phyloP scores from a whole-genome alignment of 2,888 invertebrate species.

The Polylopha cassiicola region DNA sequence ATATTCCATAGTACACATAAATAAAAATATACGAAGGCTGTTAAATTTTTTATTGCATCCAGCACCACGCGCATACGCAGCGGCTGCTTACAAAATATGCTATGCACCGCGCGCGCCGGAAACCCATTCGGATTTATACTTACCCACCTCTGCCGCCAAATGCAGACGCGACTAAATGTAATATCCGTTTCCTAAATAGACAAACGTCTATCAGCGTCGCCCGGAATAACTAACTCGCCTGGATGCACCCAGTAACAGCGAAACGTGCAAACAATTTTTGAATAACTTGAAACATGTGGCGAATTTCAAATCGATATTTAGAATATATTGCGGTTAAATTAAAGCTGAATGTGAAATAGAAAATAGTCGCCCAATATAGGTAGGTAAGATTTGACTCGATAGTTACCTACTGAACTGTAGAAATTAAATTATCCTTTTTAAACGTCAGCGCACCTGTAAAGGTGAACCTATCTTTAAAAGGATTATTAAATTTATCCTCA shows the following conservation, averaged over 20 bases:
- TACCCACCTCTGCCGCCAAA: conserved; percentile 73
- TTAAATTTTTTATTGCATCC: conserved; percentile 64
- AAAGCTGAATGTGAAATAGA: conserved; percentile 13
- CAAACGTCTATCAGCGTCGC: conserved; percentile 72
- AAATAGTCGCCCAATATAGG: too few species aligned
- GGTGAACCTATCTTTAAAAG: too few species aligned
- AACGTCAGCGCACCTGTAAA: too few species aligned
- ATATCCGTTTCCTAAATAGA: conserved; percentile 78
- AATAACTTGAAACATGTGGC: conserved; percentile 19
- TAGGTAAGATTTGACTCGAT: too few species aligned
- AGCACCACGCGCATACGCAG: conserved; percentile 57
- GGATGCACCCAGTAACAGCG: conserved; percentile 48
- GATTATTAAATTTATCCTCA: too few species aligned
- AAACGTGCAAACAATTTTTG: conserved; percentile 39
- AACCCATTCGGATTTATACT: conserved; percentile 68
- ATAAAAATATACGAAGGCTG: conserved; percentile 60
- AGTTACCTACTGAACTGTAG: too few species aligned
- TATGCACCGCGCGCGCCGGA: conserved; percentile 71
- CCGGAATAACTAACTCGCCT: conserved; percentile 73
- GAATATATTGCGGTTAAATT: conserved; percentile 1
- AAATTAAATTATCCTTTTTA: too few species aligned
- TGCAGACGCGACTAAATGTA: conserved; percentile 74
- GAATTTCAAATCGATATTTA: neutral
- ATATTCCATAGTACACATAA: conserved; percentile 42
- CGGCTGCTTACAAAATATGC: conserved; percentile 67